Conservation (phyloP, 2,888 invertebrate genomes). For the Pristionchus maxplancki region DNA sequence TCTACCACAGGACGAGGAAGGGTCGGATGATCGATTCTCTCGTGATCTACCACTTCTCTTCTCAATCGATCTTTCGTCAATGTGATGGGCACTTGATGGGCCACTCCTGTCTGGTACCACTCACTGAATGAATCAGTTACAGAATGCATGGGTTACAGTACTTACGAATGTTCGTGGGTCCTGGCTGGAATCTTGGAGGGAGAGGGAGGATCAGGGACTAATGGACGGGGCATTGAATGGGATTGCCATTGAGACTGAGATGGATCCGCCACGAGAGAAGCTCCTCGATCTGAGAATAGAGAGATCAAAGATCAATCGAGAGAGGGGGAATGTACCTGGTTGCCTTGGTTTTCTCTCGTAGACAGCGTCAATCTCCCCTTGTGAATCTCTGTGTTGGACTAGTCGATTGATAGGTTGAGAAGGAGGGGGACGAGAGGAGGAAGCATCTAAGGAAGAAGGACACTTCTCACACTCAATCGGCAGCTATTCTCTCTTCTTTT, state of each 20-base stretch:
- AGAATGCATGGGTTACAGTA: neutral
- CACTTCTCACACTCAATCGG: neutral
- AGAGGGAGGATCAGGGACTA: slow-evolving; percentile 8
- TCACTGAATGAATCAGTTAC: neutral
- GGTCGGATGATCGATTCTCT: slow-evolving; percentile 3
- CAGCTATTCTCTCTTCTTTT: neutral
- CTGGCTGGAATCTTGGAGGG: slow-evolving; percentile 23
- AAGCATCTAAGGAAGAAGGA: neutral
- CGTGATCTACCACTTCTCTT: neutral
- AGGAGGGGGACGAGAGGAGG: slow-evolving; percentile 29
- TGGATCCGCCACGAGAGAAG: slow-evolving; percentile 21
- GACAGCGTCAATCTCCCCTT: slow-evolving; percentile 51
- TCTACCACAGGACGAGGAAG: slow-evolving; percentile 12
- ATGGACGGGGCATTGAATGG: slow-evolving; percentile 17
- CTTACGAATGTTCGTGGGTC: neutral
- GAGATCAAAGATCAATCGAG: neutral
- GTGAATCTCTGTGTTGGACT: slow-evolving; percentile 48
- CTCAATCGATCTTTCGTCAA: slow-evolving; percentile 42
- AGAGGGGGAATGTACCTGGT: neutral
- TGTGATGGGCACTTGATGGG: slow-evolving; percentile 31
- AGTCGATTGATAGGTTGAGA: slow-evolving; percentile 37
- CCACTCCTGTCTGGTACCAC: neutral
- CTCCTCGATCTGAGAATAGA: slow-evolving; percentile 3
- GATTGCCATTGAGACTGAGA: slow-evolving; percentile 33
- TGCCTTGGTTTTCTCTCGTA: slow-evolving; percentile 44